phyloP scores from a whole-genome alignment of 2,797 vertebrate species.

The Neosilurus hyrtlii region DNA sequence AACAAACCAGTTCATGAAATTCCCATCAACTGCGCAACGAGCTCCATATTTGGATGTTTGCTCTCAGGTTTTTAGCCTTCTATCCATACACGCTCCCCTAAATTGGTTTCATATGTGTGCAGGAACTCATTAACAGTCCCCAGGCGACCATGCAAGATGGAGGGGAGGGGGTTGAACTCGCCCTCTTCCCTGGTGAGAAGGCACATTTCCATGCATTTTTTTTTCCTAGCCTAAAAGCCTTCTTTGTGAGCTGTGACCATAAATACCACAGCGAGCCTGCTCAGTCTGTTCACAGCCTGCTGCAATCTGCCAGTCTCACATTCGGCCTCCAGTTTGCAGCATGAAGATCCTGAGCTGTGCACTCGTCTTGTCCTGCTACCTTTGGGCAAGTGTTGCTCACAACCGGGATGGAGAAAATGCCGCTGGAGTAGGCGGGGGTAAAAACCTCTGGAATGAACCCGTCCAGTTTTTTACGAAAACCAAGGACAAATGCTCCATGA shows the following conservation, averaged over 20 bases:
- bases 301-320: constrained; percentile 14
- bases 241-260: constrained; percentile 64
- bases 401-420: constrained; percentile 40
- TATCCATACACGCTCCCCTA: constrained; percentile 17
- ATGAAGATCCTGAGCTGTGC: constrained; percentile 72
- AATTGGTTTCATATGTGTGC: constrained; percentile 56
- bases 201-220: constrained; percentile 13
- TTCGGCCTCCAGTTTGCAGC: constrained; percentile 50
- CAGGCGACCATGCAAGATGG: constrained; percentile 40
- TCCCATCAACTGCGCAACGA: not conserved
- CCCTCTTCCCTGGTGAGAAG: constrained; percentile 31
- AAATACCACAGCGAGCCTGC: constrained; percentile 53
- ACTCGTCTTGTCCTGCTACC: constrained; percentile 66
- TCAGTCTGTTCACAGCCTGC: constrained; percentile 8
- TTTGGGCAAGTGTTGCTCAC: constrained; percentile 67
- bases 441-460: constrained; percentile 68
- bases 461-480: constrained; percentile 76
- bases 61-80: not conserved
- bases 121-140: constrained; percentile 45
- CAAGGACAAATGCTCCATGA: constrained; percentile 74
- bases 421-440: constrained; percentile 45
- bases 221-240: constrained; percentile 52
- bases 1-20: not conserved
- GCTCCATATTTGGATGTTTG: constrained; percentile 31
- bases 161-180: constrained; percentile 31